Evolutionary conservation across 2,888 invertebrate genomes (phyloP), one percentile per base, ranked within the genome.

Genomic region (Bembecia ichneumoniformis): DNA sequence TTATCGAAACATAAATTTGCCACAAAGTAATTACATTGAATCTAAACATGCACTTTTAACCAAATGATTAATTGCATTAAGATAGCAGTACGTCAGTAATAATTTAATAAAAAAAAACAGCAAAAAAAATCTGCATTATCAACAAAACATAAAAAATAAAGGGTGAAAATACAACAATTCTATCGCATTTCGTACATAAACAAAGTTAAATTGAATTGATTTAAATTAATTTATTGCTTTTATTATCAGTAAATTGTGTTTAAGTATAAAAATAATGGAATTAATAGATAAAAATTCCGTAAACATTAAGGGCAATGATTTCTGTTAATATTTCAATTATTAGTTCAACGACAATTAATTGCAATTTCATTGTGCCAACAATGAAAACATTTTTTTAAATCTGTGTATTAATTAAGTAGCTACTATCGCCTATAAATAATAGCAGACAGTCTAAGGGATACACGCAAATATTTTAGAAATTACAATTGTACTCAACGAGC

Each of bases 201-300:
- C 4, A n/a, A 71, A 69, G 68, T 64, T 52, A 71, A 69, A 75
- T 71, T 64, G 52, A 71, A 69, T 75, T 71, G 74, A 74, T 76
- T 70, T 76, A 70, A 68, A 68, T 56, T 70, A 67, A 77, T 68
- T 74, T 71, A 74, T 75, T 73, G 60, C 62, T 54, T 56, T 58
- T 47, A 54, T 51, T 70, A 71, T 69, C 70, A 54, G 52, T 58
- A 55, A 49, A 51, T 58, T 53, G 51, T 58, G 55, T 56, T 52
- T 48, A 52, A 51, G 61, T 66, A 65, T 63, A 65, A 72, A 74
- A 71, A 62, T 55, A 58, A 55, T 47, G 54, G 59, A 13, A 14
- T 40, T 14, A 13, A 40, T 40, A 60, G 68, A 74, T 75, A 71
- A 68, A 63, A 66, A 64, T 56, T 40, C 55, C 48, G 64, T 66